Conservation (phyloP, 2,797 vertebrate genomes). For the Hemitrygon akajei region DNA sequence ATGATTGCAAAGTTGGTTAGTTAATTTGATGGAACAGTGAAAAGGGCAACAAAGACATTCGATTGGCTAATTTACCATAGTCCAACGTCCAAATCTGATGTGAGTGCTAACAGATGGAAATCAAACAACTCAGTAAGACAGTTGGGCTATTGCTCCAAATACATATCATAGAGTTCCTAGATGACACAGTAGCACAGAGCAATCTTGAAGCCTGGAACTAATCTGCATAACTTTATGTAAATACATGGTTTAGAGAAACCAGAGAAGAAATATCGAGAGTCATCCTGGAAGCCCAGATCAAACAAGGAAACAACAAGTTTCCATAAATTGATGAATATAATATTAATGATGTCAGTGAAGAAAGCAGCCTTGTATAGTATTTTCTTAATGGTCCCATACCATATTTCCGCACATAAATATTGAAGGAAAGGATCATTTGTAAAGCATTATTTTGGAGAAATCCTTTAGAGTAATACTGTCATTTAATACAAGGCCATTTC, state of each 20-base stretch:
- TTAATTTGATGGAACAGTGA: background rate
- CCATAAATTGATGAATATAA: background rate
- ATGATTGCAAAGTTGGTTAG: background rate
- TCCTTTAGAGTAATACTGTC: background rate
- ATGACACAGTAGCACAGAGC: background rate
- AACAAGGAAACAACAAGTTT: background rate
- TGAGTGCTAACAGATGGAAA: background rate
- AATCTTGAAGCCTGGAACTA: background rate
- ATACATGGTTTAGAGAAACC: background rate
- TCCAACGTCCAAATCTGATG: background rate
- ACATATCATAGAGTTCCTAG: background rate
- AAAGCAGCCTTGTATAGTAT: background rate
- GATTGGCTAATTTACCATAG: background rate
- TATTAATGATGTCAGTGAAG: background rate
- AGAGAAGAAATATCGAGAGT: background rate
- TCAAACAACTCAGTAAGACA: background rate
- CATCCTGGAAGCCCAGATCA: too few relatives aligned
- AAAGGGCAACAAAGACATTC: background rate
- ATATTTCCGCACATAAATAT: background rate
- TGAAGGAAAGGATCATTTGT: background rate
- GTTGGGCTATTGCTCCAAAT: background rate
- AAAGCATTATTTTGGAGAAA: background rate
- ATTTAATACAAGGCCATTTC: slow-evolving; percentile 5
- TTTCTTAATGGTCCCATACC: background rate
- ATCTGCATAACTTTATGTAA: background rate